Base-by-base conservation (phyloP, 2,888 invertebrate genomes). In the Congeria kusceri region DNA sequence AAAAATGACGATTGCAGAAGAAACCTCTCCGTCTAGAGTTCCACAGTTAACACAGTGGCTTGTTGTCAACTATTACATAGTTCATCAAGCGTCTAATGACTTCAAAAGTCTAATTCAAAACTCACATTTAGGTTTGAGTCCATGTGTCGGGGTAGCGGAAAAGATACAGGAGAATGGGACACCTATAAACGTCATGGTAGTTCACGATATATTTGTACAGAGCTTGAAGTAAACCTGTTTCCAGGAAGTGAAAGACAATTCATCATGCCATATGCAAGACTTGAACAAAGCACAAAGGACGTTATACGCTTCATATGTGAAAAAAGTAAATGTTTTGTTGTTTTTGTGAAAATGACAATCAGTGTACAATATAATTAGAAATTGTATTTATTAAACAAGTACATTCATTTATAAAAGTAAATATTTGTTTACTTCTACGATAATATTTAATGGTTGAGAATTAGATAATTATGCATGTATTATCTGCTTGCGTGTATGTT, bases 211-310 rank as follows among this genome's bases (percentile, higher is more conserved):
- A 20, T 77, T 23, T 74, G 71, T 23, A 39, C 56, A 13, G 66
- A 67, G 57, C 63, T 56, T 44, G 57, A 49, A 46, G 46, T 64
- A n/a, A 25, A 57, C 25, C n/a, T 86, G 47, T 72, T 86, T 62
- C 77, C 80, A 15, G 78, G 80, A 7, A 65, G 76, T 25, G 77
- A 78, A 32, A 65, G 66, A 1, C 7, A 28, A 32, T 28, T 65
- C 9, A 20, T 53, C 25, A 20, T 20, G 1, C 53, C 53, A n/a
- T 20, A 53, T 53, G 53, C 9, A 53, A 53, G 53, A 25, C 39
- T 39, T 15, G 25, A 25, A 15, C 7, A 20, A 25, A n/a, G 2
- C n/a, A 53, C 53, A 13, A 53, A 53, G 39, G 39, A 39, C 9
- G 39, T 39, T 9, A 9, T 39, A 11, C 39, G 39, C 39, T 39